phyloP scores from a whole-genome alignment of 2,888 invertebrate species.

The Merodon equestris region DNA sequence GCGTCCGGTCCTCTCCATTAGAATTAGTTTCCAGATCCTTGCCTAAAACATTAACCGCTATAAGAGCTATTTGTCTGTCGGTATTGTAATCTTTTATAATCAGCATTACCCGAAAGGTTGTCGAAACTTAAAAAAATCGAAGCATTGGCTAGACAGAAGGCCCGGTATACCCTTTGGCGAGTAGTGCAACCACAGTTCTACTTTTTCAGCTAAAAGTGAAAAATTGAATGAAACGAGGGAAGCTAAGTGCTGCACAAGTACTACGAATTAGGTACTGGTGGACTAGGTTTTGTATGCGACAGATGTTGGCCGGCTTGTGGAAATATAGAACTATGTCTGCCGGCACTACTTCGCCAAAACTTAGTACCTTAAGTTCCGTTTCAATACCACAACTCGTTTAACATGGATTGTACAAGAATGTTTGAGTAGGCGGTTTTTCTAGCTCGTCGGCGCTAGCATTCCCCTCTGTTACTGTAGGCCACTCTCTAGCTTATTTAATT shows the following conservation, averaged over 20 bases:
- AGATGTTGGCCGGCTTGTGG: constrained; percentile 85
- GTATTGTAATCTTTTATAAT: constrained; percentile 87
- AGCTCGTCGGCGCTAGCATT: too few relatives aligned
- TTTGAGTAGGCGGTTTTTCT: too few relatives aligned
- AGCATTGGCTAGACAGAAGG: constrained; percentile 80
- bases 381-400: too few relatives aligned
- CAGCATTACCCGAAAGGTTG: constrained; percentile 87
- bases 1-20: constrained; percentile 72
- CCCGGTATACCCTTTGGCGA: constrained; percentile 80
- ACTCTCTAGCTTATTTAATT: too few relatives aligned
- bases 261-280: constrained; percentile 96
- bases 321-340: constrained; percentile 90
- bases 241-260: constrained; percentile 8
- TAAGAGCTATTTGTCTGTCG: constrained; percentile 92
- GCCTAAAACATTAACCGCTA: constrained; percentile 94
- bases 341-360: constrained; percentile 88
- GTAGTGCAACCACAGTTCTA: constrained; percentile 85
- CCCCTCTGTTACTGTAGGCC: too few relatives aligned
- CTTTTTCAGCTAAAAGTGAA: constrained; percentile 86
- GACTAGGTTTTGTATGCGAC: constrained; percentile 94
- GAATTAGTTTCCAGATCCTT: constrained; percentile 77
- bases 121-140: constrained; percentile 86
- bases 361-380: too few relatives aligned
- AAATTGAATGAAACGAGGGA: too few relatives aligned
- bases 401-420: too few relatives aligned